A percentile compares a stretch with the other conserved stretches of the same genome.
phyloP scores from a whole-genome alignment of 1,140 invertebrate species.

The Dolichoris vasculosae region DNA sequence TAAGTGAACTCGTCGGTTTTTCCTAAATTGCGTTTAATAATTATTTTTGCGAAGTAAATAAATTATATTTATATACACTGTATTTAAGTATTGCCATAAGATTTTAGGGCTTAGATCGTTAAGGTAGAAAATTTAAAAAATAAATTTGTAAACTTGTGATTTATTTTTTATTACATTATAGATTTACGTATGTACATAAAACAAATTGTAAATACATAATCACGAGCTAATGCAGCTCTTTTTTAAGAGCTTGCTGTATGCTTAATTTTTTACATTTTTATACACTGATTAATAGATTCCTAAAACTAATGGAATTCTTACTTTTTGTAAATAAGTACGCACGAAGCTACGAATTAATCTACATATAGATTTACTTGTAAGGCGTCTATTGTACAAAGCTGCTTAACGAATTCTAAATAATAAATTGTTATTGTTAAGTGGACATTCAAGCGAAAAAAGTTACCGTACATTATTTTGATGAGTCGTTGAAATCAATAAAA shows the following conservation, averaged over 20 bases:
- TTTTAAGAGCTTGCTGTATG: not conserved
- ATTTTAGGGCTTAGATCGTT: not conserved
- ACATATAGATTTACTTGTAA: not conserved
- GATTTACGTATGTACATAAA: slow-evolving; percentile 24
- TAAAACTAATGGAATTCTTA: not conserved
- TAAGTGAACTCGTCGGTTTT: not conserved
- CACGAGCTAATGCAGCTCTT: not conserved
- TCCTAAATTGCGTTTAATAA: not conserved
- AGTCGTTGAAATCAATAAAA: slow-evolving; percentile 48
- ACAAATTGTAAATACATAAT: slow-evolving; percentile 31
- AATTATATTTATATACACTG: not conserved
- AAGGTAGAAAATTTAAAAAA: not conserved
- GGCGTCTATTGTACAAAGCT: slow-evolving; percentile 31
- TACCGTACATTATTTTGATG: slow-evolving; percentile 44
- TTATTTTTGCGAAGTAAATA: not conserved
- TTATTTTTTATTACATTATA: slow-evolving; percentile 27
- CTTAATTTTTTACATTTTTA: slow-evolving; percentile 19
- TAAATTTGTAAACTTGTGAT: slow-evolving; percentile 41
- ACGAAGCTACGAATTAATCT: not conserved
- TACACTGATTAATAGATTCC: not conserved
- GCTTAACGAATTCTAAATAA: not conserved
- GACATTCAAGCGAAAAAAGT: slow-evolving; percentile 30
- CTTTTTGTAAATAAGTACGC: slow-evolving; percentile 40
- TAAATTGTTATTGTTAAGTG: slow-evolving; percentile 36
- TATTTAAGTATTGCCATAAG: not conserved